phyloP scores from a whole-genome alignment of 1,140 invertebrate genomes.

The Drosophila orena region DNA sequence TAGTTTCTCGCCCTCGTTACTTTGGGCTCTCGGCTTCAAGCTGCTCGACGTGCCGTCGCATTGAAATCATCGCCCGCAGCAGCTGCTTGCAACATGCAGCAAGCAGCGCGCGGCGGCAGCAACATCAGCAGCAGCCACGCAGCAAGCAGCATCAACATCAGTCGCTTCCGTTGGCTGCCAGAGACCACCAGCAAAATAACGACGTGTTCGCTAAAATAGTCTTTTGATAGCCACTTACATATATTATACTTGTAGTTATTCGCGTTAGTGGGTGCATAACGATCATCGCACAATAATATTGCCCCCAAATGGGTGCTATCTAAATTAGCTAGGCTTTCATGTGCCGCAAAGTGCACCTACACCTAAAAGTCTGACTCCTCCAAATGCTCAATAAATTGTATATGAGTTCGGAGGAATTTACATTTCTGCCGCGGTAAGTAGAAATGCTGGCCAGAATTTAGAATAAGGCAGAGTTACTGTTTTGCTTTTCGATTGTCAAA shows the following conservation, averaged over 20 bases:
- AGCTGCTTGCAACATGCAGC: conserved; percentile 8
- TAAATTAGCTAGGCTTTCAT: conserved; percentile 12
- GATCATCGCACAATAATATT: conserved; percentile 14
- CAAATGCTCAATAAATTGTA: conserved; percentile 64
- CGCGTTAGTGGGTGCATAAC: background rate
- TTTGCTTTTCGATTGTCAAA: conserved; percentile 14
- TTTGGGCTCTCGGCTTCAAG: background rate
- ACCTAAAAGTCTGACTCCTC: conserved; percentile 51
- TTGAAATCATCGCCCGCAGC: conserved; percentile 40
- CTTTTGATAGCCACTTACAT: conserved; percentile 46
- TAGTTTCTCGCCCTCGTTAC: conserved; percentile 6
- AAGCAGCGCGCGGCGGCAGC: conserved; percentile 30
- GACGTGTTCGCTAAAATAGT: conserved; percentile 44
- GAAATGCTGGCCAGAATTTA: conserved; percentile 11
- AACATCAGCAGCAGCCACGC: conserved; percentile 15
- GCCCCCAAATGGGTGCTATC: conserved; percentile 22
- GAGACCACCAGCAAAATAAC: conserved; percentile 33
- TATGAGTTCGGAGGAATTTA: conserved; percentile 71
- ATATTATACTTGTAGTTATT: conserved; percentile 26
- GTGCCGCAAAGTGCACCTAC: conserved; percentile 35
- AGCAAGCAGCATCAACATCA: conserved; percentile 51
- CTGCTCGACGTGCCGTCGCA: conserved; percentile 46
- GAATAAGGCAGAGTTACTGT: background rate
- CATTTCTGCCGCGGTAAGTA: conserved; percentile 71
- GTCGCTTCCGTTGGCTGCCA: conserved; percentile 62